Conservation (phyloP, 2,113 vertebrate genomes). For the Otus sunia region DNA sequence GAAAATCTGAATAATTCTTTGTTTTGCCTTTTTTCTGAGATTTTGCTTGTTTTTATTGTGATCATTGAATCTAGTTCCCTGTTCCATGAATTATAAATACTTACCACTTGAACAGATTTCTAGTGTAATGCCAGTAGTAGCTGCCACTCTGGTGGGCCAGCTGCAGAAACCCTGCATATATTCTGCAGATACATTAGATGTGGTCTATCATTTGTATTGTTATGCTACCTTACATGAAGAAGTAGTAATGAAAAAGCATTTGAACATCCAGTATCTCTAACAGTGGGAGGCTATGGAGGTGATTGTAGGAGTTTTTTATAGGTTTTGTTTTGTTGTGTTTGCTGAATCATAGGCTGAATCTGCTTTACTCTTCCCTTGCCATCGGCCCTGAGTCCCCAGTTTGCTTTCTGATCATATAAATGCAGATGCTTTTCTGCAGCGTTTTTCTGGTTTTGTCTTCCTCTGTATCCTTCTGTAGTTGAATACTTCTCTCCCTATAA, state of each 20-base stretch:
- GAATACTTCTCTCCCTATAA: neutral
- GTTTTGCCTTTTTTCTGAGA: neutral
- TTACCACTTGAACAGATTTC: neutral
- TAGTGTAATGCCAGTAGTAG: neutral
- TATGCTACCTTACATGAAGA: neutral
- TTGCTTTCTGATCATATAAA: neutral
- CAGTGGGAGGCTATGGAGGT: neutral
- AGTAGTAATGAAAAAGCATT: neutral
- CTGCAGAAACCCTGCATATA: neutral
- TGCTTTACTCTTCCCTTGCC: neutral
- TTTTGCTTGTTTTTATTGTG: neutral
- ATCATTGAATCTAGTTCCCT: neutral
- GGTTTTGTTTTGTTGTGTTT: neutral
- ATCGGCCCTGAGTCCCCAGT: accelerated
- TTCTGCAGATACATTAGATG: neutral
- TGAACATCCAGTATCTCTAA: neutral
- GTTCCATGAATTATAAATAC: neutral
- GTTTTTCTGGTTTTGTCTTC: neutral
- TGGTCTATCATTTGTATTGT: neutral
- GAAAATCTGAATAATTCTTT: neutral
- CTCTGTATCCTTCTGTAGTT: neutral
- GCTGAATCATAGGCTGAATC: neutral
- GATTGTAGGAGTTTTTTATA: neutral
- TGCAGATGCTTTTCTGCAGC: neutral
- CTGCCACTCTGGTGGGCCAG: neutral